These are phyloP conservation scores for Desmophyllum pertusum DNA, from an alignment of 92 coral and sea anemone species.

Conservation along the genomic window DNA sequence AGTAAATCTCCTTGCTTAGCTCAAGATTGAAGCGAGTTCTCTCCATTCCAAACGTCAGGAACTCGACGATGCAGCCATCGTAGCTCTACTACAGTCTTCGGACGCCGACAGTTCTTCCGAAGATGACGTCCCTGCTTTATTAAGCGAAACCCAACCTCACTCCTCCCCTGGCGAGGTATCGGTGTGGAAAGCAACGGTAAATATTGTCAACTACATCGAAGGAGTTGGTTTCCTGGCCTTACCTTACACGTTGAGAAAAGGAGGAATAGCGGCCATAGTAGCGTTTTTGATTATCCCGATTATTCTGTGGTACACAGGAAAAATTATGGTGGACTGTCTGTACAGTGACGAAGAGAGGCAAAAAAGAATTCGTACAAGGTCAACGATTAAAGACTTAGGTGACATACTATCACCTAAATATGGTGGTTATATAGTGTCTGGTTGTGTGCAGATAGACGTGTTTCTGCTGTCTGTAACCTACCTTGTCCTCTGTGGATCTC, in stretches of 20 bases:
- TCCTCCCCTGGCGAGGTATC: no score
- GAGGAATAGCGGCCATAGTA: slow-evolving; percentile 1
- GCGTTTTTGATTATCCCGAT: background rate
- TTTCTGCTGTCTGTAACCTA: background rate
- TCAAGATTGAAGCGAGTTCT: no score
- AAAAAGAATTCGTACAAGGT: background rate
- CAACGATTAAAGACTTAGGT: slow-evolving; percentile 3
- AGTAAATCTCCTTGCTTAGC: no score
- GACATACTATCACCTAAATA: background rate
- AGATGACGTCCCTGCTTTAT: background rate
- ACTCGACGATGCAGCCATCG: background rate
- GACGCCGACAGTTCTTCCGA: background rate
- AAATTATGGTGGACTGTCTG: background rate
- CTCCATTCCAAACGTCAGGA: no score
- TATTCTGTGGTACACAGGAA: slow-evolving; percentile 14
- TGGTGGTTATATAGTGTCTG: slow-evolving; percentile 4
- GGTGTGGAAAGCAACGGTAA: no score
- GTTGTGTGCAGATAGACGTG: background rate
- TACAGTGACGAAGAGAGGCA: background rate
- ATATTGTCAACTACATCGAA: no score
- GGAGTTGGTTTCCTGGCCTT: no score
- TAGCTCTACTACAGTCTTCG: background rate
- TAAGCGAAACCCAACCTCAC: no score
- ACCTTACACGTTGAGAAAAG: background rate
- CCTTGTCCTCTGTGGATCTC: slow-evolving; percentile 13